Evolutionary conservation across 1,140 invertebrate genomes (phyloP).

Genomic region (Phthorimaea operculella): DNA sequence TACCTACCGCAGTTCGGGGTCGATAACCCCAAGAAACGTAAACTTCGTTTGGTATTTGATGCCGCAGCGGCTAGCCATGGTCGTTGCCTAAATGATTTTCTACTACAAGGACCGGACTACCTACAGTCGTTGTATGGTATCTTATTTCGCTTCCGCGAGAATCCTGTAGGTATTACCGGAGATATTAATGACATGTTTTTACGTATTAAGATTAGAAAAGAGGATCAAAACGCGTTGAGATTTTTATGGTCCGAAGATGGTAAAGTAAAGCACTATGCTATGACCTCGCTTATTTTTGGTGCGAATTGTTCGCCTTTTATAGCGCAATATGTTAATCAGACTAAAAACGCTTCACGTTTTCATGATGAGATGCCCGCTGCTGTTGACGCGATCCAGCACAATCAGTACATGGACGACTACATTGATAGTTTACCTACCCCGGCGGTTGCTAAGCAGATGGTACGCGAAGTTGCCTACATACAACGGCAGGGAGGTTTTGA

Average conservation of each 20-base stretch:
- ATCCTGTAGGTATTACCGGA: too few species aligned
- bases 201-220: too few species aligned
- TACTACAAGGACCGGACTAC: too few species aligned
- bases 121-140: too few species aligned
- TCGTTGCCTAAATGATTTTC: too few species aligned
- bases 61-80: too few species aligned
- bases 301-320: not conserved
- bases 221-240: too few species aligned
- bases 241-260: not conserved
- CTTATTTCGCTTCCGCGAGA: too few species aligned
- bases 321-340: conserved; percentile 9
- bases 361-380: not conserved
- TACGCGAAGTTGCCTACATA: not conserved
- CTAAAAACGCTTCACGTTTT: conserved; percentile 7
- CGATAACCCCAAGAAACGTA: too few species aligned
- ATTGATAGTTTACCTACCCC: not conserved
- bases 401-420: conserved; percentile 1
- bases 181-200: too few species aligned
- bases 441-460: not conserved
- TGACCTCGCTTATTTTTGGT: not conserved
- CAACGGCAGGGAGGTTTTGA: not conserved
- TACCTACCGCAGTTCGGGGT: not conserved
- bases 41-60: too few species aligned
- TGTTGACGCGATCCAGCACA: not conserved
- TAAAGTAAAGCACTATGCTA: too few species aligned